phyloP scores from a whole-genome alignment of 2,113 vertebrate species.

The Euleptes europaea region DNA sequence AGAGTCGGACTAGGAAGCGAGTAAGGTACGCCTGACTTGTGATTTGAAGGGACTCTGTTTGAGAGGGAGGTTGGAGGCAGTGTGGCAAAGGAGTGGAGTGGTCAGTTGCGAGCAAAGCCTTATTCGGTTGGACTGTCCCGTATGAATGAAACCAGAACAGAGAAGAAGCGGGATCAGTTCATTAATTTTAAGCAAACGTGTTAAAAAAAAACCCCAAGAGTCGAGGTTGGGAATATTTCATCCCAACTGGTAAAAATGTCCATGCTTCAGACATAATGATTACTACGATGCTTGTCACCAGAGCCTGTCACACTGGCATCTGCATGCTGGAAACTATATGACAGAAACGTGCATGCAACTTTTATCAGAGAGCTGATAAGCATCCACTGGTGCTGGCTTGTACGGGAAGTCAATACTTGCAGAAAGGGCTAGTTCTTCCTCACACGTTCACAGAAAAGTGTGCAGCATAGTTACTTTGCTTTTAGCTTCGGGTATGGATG shows the following conservation, averaged over 20 bases:
- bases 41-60: background rate
- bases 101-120: background rate
- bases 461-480: background rate
- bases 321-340: background rate
- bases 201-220: background rate
- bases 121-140: background rate
- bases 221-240: background rate
- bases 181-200: background rate
- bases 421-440: accelerated
- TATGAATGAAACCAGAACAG: background rate
- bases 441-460: background rate
- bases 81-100: background rate
- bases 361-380: slow-evolving; percentile 8
- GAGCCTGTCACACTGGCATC: background rate
- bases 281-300: background rate
- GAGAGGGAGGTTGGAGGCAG: background rate
- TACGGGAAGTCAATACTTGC: slow-evolving; percentile 5
- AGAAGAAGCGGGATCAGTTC: background rate
- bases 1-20: too few relatives aligned
- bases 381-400: background rate
- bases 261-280: background rate
- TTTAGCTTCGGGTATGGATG: background rate
- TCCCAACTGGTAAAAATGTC: background rate
- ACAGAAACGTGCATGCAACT: slow-evolving; percentile 12
- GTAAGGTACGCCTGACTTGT: background rate